Percentiles rank a stretch among this genome's conserved stretches.
Evolutionary conservation across 2,888 invertebrate genomes (phyloP).

Genomic region (Spicauda simplicius): DNA sequence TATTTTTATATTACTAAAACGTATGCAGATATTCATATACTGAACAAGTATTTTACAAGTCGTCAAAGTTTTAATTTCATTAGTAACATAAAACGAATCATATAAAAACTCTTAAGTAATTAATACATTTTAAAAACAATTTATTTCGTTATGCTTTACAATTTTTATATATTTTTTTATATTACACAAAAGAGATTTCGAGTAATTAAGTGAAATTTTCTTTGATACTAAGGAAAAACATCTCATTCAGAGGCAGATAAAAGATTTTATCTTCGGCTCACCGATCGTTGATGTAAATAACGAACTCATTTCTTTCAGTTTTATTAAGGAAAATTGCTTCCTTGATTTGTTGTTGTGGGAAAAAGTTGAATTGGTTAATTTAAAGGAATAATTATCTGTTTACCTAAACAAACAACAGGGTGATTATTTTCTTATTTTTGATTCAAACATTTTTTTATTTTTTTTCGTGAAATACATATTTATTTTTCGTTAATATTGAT

Average conservation of each 20-base stretch:
- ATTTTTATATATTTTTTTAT: slow-evolving; percentile 47
- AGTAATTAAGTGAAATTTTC: slow-evolving; percentile 75
- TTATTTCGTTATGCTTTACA: slow-evolving; percentile 28
- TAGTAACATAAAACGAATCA: no score
- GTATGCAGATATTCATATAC: no score
- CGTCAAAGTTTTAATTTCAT: no score
- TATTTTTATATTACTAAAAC: no score
- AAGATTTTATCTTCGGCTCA: slow-evolving; percentile 65
- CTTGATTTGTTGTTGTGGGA: slow-evolving; percentile 41
- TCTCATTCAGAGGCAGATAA: slow-evolving; percentile 71
- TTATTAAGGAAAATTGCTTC: slow-evolving; percentile 54
- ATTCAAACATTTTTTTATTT: not conserved
- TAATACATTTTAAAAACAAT: not conserved
- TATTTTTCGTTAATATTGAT: no score
- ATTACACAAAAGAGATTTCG: slow-evolving; percentile 47
- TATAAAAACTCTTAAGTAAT: no score
- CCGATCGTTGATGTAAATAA: slow-evolving; percentile 74
- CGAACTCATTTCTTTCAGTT: slow-evolving; percentile 59
- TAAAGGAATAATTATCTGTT: slow-evolving; percentile 37
- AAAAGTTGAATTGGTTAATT: slow-evolving; percentile 40
- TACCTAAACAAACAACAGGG: slow-evolving; percentile 11
- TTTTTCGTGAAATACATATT: not conserved
- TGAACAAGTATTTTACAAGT: no score
- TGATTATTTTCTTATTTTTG: not conserved
- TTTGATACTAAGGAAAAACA: slow-evolving; percentile 67